These are phyloP conservation scores for Solea senegalensis DNA, from an alignment of 2,113 vertebrate genomes.

Conservation along the genomic window DNA sequence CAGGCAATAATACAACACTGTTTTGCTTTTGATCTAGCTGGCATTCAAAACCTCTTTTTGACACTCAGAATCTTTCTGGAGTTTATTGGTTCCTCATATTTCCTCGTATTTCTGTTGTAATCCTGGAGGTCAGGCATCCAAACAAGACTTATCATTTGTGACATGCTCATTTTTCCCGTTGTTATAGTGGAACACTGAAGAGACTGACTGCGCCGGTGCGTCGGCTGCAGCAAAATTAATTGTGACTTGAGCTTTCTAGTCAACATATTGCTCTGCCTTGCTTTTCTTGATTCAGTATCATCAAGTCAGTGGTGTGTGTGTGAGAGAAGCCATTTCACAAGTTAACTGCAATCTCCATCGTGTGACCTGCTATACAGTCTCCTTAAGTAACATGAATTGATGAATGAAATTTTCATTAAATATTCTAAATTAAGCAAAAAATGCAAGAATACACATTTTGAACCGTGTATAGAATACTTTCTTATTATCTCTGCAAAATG, in stretches of 20 bases:
- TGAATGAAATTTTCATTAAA: conserved; percentile 15
- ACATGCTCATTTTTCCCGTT: conserved; percentile 47
- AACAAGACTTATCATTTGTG: conserved; percentile 44
- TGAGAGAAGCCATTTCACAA: conserved; percentile 51
- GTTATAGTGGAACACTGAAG: conserved; percentile 24
- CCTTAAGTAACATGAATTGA: conserved; percentile 21
- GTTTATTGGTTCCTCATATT: conserved; percentile 25
- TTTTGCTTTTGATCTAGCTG: conserved; percentile 7
- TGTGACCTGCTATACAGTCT: conserved; percentile 36
- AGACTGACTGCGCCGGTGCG: conserved; percentile 38
- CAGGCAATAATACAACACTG: not conserved
- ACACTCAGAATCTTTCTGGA: not conserved
- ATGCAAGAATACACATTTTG: not conserved
- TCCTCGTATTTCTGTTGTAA: conserved; percentile 16
- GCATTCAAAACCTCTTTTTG: not conserved
- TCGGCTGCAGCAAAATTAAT: conserved; percentile 51
- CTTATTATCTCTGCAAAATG: not conserved
- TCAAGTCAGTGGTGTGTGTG: conserved; percentile 40
- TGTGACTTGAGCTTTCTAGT: conserved; percentile 53
- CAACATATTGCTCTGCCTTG: conserved; percentile 28
- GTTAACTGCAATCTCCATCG: conserved; percentile 33
- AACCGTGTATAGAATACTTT: not conserved
- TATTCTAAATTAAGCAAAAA: not conserved
- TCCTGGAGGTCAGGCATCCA: conserved; percentile 30
- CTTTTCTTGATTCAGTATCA: conserved; percentile 55